Evolutionary conservation across 2,888 invertebrate genomes (phyloP).

Genomic region (Papilio protenor): DNA sequence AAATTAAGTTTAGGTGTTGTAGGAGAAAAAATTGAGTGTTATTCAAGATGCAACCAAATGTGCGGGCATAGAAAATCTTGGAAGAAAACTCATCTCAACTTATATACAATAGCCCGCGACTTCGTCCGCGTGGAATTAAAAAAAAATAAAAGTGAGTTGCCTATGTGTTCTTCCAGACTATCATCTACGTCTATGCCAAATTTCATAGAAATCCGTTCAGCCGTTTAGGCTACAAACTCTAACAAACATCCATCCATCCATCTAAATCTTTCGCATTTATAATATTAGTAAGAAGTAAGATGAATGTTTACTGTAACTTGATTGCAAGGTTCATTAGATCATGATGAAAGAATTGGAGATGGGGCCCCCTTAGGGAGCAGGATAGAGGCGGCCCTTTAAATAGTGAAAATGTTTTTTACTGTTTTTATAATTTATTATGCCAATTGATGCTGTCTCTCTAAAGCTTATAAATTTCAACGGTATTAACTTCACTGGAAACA

Average conservation of each 20-base stretch:
- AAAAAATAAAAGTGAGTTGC: too few species aligned
- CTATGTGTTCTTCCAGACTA: too few species aligned
- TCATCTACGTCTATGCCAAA: too few species aligned
- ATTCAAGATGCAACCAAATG: neutral
- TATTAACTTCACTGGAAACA: neutral
- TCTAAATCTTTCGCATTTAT: too few species aligned
- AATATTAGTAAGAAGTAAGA: too few species aligned
- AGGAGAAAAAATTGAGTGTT: neutral
- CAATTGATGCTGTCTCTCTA: neutral
- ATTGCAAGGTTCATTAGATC: neutral
- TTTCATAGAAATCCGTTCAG: too few species aligned
- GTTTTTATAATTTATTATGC: neutral
- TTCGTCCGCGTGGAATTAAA: too few species aligned
- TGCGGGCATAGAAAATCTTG: neutral
- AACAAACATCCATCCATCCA: too few species aligned
- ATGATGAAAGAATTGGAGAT: neutral
- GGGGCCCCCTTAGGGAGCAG: neutral
- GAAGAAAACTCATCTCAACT: neutral
- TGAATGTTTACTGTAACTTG: neutral
- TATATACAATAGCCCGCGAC: too few species aligned
- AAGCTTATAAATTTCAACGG: neutral
- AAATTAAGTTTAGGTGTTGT: too few species aligned
- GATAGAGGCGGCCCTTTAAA: neutral
- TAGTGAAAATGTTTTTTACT: neutral
- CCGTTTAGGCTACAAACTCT: too few species aligned